Evolutionary conservation across 2,888 invertebrate species (phyloP), one percentile per base, ranked within the genome.

Genomic region (Philonicus albiceps): DNA sequence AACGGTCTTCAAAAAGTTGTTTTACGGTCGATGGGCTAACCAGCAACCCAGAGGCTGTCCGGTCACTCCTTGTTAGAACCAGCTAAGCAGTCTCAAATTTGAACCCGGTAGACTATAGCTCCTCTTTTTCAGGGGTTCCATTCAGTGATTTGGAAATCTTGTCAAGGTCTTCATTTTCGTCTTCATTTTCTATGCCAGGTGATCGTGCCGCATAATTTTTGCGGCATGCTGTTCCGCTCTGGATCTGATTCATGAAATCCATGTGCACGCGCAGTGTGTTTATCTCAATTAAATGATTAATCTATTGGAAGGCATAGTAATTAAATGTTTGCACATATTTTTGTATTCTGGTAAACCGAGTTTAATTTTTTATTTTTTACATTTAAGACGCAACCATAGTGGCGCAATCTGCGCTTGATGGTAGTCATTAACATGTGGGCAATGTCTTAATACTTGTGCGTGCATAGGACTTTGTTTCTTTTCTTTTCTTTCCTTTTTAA

Each of bases 151-250:
- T 64, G 64, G 55, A 64, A 81, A 81, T 64, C 81, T 81, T 81
- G 81, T 81, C 81, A 81, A 81, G 81, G 64, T 81, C 81, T 81
- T 81, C 53, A 81, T 81, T 81, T 81, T 81, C 81, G 34, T 81
- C 81, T 64, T 81, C 81, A 19, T 81, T 49, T 84, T 53, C 84
- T 84, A 73, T 84, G 84, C 40, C 30, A 72, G 40, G 84, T 43
- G 72, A 53, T 19, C 83, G 34, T 31, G 49, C 49, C 31, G 37
- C 43, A 31, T 34, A 49, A 30, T 30, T 49, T 37, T 43, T 27
- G 43, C 13, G 30, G 49, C 30, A 30, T 30, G 30, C 49, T 49
- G 78, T 30, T 78, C 49, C 30, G 30, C 37, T 74, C 49, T 49
- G 78, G 34, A 74, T 74, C 19, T 30, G 78, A 30, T 49, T 43